phyloP scores from a whole-genome alignment of 1,140 invertebrate species.

The Conopomorpha cramerella region DNA sequence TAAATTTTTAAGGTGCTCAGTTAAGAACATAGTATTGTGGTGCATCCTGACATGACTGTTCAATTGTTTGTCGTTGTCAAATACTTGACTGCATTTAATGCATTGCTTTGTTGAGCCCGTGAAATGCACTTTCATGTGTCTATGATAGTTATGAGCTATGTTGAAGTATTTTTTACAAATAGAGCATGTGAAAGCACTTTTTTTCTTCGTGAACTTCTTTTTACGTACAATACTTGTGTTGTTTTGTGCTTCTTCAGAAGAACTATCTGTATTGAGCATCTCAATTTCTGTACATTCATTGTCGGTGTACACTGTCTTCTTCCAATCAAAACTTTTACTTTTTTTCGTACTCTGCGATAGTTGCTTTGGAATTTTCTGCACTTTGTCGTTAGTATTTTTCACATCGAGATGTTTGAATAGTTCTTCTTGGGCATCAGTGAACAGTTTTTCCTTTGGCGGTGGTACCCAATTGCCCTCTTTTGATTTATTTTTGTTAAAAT shows the following conservation, averaged over 20 bases:
- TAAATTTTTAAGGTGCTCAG: not conserved
- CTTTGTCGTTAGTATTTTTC: too few species aligned
- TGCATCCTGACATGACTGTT: not conserved
- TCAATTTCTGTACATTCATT: not conserved
- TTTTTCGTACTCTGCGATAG: too few species aligned
- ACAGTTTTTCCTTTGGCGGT: too few species aligned
- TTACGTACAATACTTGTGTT: too few species aligned
- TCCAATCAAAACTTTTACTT: not conserved
- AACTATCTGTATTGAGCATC: too few species aligned
- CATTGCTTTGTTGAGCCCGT: not conserved
- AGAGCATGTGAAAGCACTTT: not conserved
- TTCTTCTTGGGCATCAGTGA: too few species aligned
- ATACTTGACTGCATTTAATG: not conserved
- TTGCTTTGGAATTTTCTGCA: too few species aligned
- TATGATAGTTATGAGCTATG: not conserved
- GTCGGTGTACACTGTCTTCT: not conserved
- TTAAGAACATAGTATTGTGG: not conserved
- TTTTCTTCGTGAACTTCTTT: not conserved
- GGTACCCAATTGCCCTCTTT: too few species aligned
- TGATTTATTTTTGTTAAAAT: too few species aligned
- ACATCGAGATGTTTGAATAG: too few species aligned
- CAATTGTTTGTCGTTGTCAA: not conserved
- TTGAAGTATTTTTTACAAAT: not conserved
- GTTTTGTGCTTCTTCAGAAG: too few species aligned
- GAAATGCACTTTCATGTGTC: not conserved